phyloP scores from a whole-genome alignment of 2,113 vertebrate species.

The Thalassarche chlororhynchos region DNA sequence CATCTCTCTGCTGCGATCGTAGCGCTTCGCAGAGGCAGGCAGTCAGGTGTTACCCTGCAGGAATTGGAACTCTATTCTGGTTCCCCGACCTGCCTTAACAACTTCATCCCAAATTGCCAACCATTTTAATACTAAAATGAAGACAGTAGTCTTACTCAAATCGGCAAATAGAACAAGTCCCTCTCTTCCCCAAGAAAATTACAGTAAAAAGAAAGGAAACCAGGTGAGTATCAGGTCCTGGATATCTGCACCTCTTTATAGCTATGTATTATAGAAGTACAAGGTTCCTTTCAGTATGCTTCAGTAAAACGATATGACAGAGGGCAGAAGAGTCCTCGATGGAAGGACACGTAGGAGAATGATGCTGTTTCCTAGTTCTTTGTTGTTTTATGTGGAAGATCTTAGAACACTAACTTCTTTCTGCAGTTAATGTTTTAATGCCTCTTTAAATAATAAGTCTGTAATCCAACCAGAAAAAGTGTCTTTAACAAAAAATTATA shows the following conservation, averaged over 20 bases:
- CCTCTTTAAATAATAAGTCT: background rate
- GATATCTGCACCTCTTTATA: background rate
- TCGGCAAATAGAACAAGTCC: background rate
- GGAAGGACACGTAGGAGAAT: background rate
- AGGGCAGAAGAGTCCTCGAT: background rate
- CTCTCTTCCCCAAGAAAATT: background rate
- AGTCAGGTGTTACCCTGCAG: background rate
- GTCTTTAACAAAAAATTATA: background rate
- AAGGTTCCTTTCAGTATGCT: background rate
- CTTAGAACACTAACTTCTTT: background rate
- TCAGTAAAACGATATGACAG: background rate
- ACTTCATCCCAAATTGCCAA: background rate
- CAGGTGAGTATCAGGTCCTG: background rate
- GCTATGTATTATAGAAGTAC: background rate
- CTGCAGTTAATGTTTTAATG: background rate
- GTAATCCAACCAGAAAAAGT: background rate
- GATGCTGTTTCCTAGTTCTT: background rate
- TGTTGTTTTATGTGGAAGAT: background rate
- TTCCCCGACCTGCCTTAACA: background rate
- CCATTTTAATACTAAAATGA: background rate
- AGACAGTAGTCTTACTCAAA: background rate
- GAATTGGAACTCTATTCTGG: background rate
- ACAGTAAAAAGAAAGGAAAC: background rate
- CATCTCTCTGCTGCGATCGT: accelerated
- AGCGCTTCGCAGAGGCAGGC: background rate